Conservation (phyloP, 2,797 vertebrate species). For the Pristis pectinata region DNA sequence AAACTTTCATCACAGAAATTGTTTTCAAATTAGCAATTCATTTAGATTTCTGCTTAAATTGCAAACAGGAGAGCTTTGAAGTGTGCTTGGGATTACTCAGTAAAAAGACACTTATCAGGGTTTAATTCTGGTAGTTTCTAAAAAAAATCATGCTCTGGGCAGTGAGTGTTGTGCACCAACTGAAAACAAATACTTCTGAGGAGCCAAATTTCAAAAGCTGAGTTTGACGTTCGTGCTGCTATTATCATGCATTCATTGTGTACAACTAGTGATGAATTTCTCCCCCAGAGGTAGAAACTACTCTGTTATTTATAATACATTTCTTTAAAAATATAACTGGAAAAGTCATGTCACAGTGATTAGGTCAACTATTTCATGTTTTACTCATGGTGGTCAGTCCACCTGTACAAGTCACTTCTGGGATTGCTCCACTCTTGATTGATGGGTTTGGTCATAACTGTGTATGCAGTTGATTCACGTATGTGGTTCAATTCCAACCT, state of each 20-base stretch:
- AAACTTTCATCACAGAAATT: background rate
- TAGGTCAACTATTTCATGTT: no score
- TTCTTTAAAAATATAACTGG: no score
- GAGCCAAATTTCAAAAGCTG: no score
- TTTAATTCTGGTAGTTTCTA: background rate
- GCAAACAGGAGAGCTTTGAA: background rate
- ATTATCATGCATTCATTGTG: no score
- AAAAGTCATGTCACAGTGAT: no score
- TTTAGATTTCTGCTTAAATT: conserved; percentile 5
- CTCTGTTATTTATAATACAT: no score
- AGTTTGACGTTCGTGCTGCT: no score
- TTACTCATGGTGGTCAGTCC: no score
- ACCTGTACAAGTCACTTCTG: background rate
- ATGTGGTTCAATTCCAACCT: background rate
- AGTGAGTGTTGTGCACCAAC: background rate
- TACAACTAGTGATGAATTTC: no score
- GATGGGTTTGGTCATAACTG: background rate
- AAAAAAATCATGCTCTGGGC: background rate
- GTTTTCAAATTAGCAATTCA: background rate
- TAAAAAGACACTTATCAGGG: background rate
- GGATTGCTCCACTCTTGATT: no score
- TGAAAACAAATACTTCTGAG: background rate
- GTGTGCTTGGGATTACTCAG: background rate
- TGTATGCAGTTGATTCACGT: background rate
- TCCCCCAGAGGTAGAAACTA: no score